Conservation (phyloP, 2,888 invertebrate species). For the Idaea biselata region DNA sequence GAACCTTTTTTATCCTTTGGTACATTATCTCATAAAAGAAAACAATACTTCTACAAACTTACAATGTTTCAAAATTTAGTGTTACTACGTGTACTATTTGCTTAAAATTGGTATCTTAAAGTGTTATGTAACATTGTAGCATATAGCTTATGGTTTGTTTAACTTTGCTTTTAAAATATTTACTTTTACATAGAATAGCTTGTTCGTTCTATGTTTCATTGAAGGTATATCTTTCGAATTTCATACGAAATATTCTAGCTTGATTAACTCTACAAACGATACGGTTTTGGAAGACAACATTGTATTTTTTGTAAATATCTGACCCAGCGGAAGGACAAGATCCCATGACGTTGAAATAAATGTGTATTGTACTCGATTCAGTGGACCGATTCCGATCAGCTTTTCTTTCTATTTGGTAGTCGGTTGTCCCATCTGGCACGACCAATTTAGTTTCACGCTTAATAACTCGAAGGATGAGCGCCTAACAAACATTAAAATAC, state of each 20-base stretch:
- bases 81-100: slow-evolving; percentile 1
- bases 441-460: slow-evolving; percentile 32
- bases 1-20: not conserved
- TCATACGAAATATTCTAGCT: slow-evolving; percentile 31
- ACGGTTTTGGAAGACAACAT: slow-evolving; percentile 33
- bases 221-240: slow-evolving; percentile 9
- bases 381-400: slow-evolving; percentile 29
- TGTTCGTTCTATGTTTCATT: not conserved
- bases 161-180: not conserved
- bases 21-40: not conserved
- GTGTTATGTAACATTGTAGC: not conserved
- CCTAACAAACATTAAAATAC: slow-evolving; percentile 29
- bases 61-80: not conserved
- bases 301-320: slow-evolving; percentile 31
- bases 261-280: slow-evolving; percentile 33
- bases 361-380: slow-evolving; percentile 30
- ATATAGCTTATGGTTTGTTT: not conserved
- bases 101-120: slow-evolving; percentile 7
- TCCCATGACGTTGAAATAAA: slow-evolving; percentile 33
- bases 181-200: not conserved
- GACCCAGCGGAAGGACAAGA: slow-evolving; percentile 30
- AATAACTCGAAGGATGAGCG: slow-evolving; percentile 29
- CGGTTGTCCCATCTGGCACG: slow-evolving; percentile 29
- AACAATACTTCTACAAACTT: not conserved
- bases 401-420: slow-evolving; percentile 28